phyloP scores from a whole-genome alignment of 2,797 vertebrate genomes.

The Enoplosus armatus region DNA sequence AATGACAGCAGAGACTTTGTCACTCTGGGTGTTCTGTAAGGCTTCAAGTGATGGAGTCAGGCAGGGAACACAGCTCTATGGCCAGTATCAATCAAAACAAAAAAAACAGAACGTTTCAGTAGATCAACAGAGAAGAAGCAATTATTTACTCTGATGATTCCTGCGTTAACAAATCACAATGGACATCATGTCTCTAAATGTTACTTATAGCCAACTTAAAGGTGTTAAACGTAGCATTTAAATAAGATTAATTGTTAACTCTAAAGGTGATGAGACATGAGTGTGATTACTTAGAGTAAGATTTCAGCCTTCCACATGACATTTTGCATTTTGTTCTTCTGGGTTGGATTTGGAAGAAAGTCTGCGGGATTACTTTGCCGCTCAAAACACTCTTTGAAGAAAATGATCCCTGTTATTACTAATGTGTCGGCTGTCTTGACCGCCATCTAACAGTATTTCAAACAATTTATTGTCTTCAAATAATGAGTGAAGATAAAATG shows the following conservation, averaged over 20 bases:
- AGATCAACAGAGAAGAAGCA: not conserved
- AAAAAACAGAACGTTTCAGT: not conserved
- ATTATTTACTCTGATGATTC: not conserved
- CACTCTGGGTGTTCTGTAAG: conserved; percentile 12
- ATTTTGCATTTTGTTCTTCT: not conserved
- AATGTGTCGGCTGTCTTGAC: not conserved
- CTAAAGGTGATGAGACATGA: not conserved
- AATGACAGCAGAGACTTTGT: conserved; percentile 21
- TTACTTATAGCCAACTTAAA: not conserved
- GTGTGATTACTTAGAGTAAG: not conserved
- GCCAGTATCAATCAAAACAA: conserved; percentile 1
- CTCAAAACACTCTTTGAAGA: not conserved
- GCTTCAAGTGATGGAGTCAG: conserved; percentile 4
- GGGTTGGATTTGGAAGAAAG: not conserved
- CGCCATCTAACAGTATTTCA: not conserved
- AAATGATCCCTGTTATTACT: not conserved
- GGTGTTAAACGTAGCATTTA: not conserved
- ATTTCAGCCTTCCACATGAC: not conserved
- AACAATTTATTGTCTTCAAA: not conserved
- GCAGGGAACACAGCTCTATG: conserved; percentile 6
- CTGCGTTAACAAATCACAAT: not conserved
- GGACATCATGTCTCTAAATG: not conserved
- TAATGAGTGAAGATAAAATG: not conserved
- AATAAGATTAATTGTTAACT: not conserved
- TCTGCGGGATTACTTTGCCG: not conserved